Base-by-base conservation (phyloP, 1,140 invertebrate species). In the Portunus trituberculatus region DNA sequence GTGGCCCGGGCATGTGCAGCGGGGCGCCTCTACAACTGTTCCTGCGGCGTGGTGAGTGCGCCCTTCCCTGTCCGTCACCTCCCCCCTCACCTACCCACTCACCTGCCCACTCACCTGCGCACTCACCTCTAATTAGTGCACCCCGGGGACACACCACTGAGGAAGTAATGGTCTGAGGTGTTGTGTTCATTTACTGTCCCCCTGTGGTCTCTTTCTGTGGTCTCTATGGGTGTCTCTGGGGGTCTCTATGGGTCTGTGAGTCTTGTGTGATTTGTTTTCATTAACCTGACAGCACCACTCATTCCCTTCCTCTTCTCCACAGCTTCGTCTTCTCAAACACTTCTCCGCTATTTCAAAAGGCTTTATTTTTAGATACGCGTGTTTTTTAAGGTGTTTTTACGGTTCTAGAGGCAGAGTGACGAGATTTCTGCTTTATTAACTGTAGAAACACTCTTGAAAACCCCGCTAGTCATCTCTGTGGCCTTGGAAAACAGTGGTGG, bases 1-100 rank as follows among this genome's bases (percentile, higher is more conserved):
- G 98, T 99, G 93, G 98, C 99, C 0, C 97, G 99, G 76, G 99
- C 99, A 83, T 99, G 99, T 97, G 98, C 98, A 94, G 99, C 99
- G 97, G 99, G 99, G 67, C 98, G 98, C 96, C 99, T 99, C 95
- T 98, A 99, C 96, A 99, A 99, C 39, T 99, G 99, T 97, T 99
- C 98, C 94, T 99, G 99, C 97, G 99, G 99, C 29, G 29, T 92
- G 91, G 94, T 95, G 59, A 93, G 94, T 28, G 25, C 10, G 20
- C 14, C 29, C 25, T 45, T 20, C 0, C 39, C 59, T 29, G 31
- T 6, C 46, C 89, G 0, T 39, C 52, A 29, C 46, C 89, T 91
- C 4, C 67, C 67, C 8, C 12, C 0, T 76, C 67, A 76, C 67
- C 67, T 76, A 25, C 48, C n/a, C n/a, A n/a, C n/a, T 39, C 52